Conservation (phyloP, 2,113 vertebrate genomes). For the Ceratotherium simum region DNA sequence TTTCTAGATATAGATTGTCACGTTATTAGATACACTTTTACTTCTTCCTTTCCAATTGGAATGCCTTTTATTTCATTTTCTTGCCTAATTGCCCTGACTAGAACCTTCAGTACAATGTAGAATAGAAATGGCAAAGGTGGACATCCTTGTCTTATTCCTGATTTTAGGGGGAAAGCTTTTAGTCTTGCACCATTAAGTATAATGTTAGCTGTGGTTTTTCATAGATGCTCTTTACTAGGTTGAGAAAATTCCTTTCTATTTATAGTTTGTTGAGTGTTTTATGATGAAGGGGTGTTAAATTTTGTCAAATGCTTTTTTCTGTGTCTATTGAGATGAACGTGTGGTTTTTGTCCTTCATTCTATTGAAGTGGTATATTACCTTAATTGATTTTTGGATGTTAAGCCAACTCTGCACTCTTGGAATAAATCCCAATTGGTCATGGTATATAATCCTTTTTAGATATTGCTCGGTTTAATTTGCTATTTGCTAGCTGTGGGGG, state of each 20-base stretch:
- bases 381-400: not conserved
- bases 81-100: not conserved
- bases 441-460: not conserved
- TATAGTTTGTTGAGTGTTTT: not conserved
- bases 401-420: not conserved
- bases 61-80: not conserved
- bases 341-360: not conserved
- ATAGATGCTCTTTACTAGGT: not conserved
- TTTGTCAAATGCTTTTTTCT: constrained; percentile 17
- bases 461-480: not conserved
- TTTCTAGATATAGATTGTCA: not conserved
- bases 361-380: not conserved
- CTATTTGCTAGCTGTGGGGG: not conserved
- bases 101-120: not conserved
- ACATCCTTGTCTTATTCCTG: not conserved
- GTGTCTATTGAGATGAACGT: not conserved
- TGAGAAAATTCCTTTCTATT: not conserved
- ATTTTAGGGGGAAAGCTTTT: not conserved
- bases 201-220: not conserved
- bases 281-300: not conserved
- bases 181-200: constrained; percentile 17
- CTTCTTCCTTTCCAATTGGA: not conserved
- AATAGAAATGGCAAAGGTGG: not conserved
- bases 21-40: not conserved
- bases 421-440: constrained; percentile 13